phyloP scores from a whole-genome alignment of 2,888 invertebrate genomes.

The Dasypogon diadema region DNA sequence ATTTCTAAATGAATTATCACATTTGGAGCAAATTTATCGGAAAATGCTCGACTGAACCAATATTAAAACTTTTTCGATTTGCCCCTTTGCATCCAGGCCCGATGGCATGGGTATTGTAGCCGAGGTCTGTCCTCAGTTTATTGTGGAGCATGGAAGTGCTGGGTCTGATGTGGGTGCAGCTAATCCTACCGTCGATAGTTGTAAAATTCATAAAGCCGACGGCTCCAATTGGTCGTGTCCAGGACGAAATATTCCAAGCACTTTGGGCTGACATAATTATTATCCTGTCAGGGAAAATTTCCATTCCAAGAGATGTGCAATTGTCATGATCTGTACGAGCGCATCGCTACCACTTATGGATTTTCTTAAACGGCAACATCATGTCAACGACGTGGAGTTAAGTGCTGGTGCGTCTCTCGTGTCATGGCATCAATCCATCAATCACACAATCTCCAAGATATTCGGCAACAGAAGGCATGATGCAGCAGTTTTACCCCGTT shows the following conservation, averaged over 20 bases:
- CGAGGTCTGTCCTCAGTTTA: no score
- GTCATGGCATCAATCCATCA: slow-evolving; percentile 44
- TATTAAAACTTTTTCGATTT: slow-evolving; percentile 14
- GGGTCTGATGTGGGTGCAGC: no score
- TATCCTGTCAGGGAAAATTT: background rate
- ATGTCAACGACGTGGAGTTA: slow-evolving; percentile 17
- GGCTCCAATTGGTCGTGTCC: no score
- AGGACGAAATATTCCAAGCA: no score
- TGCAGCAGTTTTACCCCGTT: slow-evolving; percentile 5
- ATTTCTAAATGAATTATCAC: slow-evolving; percentile 45
- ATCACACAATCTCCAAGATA: slow-evolving; percentile 18
- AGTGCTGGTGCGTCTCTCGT: background rate
- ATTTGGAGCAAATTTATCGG: slow-evolving; percentile 44
- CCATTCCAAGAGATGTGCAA: background rate
- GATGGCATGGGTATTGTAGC: slow-evolving; percentile 1
- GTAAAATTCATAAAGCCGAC: no score
- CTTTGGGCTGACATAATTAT: no score
- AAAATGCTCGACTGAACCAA: slow-evolving; percentile 11
- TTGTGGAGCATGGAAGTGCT: no score
- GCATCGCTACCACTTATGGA: background rate
- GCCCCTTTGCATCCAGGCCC: background rate
- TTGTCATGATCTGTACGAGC: background rate
- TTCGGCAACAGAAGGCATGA: slow-evolving; percentile 38
- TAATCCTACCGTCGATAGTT: no score
- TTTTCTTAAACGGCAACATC: slow-evolving; percentile 14